Evolutionary conservation across 2,113 vertebrate species (phyloP), one percentile per base, ranked within the genome.

Genomic region (Rallus limicola): DNA sequence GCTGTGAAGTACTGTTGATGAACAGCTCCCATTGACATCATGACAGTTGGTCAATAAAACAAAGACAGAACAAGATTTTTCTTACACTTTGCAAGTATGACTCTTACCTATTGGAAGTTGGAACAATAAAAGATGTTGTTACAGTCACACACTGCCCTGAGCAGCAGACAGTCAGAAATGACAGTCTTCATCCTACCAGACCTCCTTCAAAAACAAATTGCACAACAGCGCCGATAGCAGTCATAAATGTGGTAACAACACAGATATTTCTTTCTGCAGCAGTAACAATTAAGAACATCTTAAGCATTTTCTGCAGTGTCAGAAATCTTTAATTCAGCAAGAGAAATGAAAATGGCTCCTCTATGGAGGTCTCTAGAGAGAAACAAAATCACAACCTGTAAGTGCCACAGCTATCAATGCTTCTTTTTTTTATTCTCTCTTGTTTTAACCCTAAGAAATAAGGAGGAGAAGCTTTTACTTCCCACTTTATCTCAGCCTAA

Each of bases 51-150:
- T 90, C 76, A 90, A 91, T 86, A 84, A 90, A 88, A 72, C 53
- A 72, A 90, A 93, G 80, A 82, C 65, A 93, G 78, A 95, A 93
- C 0, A 5, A 87, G 74, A 79, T 69, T 83, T 78, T 96, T 87
- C 62, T 94, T 88, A 85, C 88, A 60, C 67, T 94, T 92, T 50
- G 13, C 48, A 91, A 88, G 53, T 60, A 84, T 71, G 53, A 93
- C 68, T 44, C 68, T 94, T 94, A 94, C 90, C 88, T 96, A 94
- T 91, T 84, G 80, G 62, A 91, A 93, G 42, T 44, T 60, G 44
- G 58, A 96, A 94, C 62, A 91, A 94, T 91, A 91, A 71, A 82
- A 76, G 65, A 62, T 38, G 10, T 88, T 96, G 83, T 83, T 89
- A 55, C 48, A 75, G 72, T 84, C 71, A 71, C 69, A 62, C 88